phyloP scores from a whole-genome alignment of 2,797 vertebrate species.

The Phaenicophaeus curvirostris region DNA sequence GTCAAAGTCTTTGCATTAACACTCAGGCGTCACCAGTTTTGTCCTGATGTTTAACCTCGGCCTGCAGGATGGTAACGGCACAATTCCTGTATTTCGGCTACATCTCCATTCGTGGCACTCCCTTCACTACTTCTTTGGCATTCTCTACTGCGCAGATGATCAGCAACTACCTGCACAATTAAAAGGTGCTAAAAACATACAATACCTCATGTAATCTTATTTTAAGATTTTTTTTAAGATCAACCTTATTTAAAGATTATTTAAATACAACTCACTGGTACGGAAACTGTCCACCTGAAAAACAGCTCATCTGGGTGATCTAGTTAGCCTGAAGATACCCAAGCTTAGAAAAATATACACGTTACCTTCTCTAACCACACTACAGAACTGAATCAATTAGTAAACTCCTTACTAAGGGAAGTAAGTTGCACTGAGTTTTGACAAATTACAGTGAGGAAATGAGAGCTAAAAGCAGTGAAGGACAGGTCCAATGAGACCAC shows the following conservation, averaged over 20 bases:
- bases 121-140: too few relatives aligned
- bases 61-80: not conserved
- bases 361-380: not conserved
- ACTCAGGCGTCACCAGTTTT: not conserved
- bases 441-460: not conserved
- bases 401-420: not conserved
- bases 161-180: not conserved
- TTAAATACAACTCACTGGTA: not conserved
- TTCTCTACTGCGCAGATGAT: not conserved
- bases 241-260: too few relatives aligned
- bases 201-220: not conserved
- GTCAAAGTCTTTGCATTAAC: accelerated
- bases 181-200: not conserved
- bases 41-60: too few relatives aligned
- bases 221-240: not conserved
- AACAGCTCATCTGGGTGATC: not conserved
- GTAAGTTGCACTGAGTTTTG: not conserved
- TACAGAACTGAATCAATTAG: not conserved
- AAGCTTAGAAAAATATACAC: not conserved
- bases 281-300: not conserved
- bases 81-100: not conserved
- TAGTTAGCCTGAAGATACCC: not conserved
- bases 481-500: not conserved
- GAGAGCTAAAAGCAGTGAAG: not conserved
- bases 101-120: not conserved